These are phyloP conservation scores for Muscicapa adusta DNA, from an alignment of 2,113 vertebrate species.

Conservation along the genomic window DNA sequence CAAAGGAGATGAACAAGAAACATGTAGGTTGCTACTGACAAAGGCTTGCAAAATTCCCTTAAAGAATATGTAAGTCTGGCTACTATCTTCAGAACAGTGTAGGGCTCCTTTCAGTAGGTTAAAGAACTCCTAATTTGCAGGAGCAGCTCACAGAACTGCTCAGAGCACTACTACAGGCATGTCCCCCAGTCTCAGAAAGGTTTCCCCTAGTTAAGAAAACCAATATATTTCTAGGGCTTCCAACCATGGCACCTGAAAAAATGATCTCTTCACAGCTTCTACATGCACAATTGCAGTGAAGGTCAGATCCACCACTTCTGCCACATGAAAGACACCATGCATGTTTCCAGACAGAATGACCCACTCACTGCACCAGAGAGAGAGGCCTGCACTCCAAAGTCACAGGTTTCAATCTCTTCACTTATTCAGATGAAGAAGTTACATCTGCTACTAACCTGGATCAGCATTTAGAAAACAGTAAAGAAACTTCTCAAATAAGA, in stretches of 20 bases:
- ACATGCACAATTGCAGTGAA: rapidly evolving
- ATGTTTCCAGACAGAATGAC: not conserved
- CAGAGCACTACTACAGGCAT: not conserved
- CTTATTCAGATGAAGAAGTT: not conserved
- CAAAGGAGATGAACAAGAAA: not conserved
- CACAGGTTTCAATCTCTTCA: not conserved
- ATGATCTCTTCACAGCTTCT: not conserved
- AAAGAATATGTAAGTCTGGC: rapidly evolving
- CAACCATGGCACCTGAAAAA: not conserved
- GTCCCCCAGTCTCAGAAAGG: not conserved
- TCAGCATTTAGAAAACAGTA: not conserved
- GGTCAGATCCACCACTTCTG: not conserved
- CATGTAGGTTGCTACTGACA: not conserved
- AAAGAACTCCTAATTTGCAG: not conserved
- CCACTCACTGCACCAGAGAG: not conserved
- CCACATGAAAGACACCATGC: not conserved
- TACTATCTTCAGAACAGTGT: rapidly evolving
- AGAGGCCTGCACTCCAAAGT: not conserved
- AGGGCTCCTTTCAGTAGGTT: not conserved
- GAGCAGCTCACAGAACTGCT: not conserved
- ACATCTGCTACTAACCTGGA: rapidly evolving
- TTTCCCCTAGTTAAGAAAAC: not conserved
- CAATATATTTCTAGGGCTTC: not conserved
- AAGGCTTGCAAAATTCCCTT: not conserved
- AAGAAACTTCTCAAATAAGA: not conserved